These are phyloP conservation scores for Agapornis canus DNA, from an alignment of 2,797 vertebrate species.

Conservation along the genomic window DNA sequence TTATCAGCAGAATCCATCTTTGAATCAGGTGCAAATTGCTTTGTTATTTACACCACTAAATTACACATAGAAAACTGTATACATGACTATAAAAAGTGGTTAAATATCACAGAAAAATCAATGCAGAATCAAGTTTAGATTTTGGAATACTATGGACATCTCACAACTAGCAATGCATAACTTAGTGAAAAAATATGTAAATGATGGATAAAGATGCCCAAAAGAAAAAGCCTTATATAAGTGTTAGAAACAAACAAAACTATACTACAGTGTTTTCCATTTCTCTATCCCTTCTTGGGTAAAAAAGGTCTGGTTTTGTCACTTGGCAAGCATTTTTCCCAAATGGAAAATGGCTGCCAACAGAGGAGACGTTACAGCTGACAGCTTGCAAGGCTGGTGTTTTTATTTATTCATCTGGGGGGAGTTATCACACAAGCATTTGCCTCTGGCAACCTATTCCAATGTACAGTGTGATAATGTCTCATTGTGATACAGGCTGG, in stretches of 20 bases:
- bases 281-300: background rate
- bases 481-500: background rate
- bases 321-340: background rate
- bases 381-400: background rate
- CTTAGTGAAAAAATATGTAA: background rate
- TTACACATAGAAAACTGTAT: background rate
- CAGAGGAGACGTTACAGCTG: background rate
- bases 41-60: background rate
- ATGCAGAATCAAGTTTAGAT: background rate
- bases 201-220: background rate
- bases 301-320: background rate
- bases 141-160: background rate
- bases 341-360: background rate
- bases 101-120: background rate
- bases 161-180: background rate
- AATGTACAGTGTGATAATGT: background rate
- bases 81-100: background rate
- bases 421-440: constrained; percentile 7
- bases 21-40: background rate
- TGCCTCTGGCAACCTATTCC: constrained; percentile 20
- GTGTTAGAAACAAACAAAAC: background rate
- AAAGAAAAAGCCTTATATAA: background rate
- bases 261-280: background rate
- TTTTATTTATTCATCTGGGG: background rate
- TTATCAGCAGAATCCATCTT: background rate